Conservation (phyloP, 1,140 invertebrate genomes). For the Nymphalis io region DNA sequence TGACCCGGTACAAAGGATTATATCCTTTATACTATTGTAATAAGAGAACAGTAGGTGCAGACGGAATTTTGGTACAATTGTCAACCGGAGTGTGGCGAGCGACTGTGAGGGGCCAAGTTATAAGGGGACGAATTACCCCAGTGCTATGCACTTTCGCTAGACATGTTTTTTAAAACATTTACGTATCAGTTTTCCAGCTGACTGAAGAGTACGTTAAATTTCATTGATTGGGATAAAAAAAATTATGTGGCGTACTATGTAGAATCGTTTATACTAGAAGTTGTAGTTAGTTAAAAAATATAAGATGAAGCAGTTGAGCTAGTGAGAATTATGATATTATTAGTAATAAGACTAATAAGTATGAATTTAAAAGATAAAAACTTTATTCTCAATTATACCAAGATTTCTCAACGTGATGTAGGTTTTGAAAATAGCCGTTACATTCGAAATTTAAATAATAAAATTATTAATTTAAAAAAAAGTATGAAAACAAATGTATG, state of each 20-base stretch:
- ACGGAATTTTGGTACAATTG: slow-evolving; percentile 49
- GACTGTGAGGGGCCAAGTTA: slow-evolving; percentile 58
- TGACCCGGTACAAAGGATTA: slow-evolving; percentile 40
- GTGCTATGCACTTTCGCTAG: slow-evolving; percentile 54
- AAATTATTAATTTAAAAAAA: background rate
- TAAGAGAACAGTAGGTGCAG: slow-evolving; percentile 29
- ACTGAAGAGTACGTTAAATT: slow-evolving; percentile 33
- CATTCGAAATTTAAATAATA: slow-evolving; percentile 3
- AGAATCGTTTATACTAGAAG: too few relatives aligned
- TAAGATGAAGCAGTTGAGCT: too few relatives aligned
- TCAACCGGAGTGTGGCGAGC: slow-evolving; percentile 64
- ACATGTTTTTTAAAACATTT: slow-evolving; percentile 60
- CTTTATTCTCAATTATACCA: too few relatives aligned
- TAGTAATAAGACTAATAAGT: too few relatives aligned
- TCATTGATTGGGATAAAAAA: background rate
- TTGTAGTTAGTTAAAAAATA: too few relatives aligned
- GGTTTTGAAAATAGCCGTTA: slow-evolving; percentile 9
- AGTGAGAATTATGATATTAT: too few relatives aligned
- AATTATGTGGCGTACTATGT: too few relatives aligned
- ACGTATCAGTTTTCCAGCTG: slow-evolving; percentile 61
- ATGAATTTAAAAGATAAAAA: too few relatives aligned
- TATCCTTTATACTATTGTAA: slow-evolving; percentile 45
- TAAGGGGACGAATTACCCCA: slow-evolving; percentile 65
- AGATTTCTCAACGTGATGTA: background rate
- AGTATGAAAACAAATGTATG: too few relatives aligned